Base-by-base conservation (phyloP, 2,797 vertebrate genomes). In the Aldrovandia affinis region DNA sequence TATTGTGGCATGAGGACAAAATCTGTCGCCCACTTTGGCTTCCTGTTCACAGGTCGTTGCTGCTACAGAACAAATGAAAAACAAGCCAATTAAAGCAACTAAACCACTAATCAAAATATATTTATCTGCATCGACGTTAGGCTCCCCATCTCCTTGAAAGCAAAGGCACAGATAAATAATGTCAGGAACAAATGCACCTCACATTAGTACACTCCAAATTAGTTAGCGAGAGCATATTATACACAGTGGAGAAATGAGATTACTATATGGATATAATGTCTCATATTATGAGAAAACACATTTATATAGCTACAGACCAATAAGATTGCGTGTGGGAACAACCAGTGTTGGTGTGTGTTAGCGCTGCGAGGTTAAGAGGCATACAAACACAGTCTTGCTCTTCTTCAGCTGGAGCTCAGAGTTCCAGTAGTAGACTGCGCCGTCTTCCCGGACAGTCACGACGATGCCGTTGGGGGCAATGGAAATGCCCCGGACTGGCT, bases 361-460 rank as follows among this genome's bases (percentile, higher is more conserved):
- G 5, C 2, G n/a, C 61, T 4, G 61, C 25, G n/a, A 28, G 61
- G 61, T 10, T 2, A 30, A 55, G 42, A 42, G 22, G 96, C 97
- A 54, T 95, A 97, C 97, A 93, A 97, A 97, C 85, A 96, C 87
- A 50, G 86, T 85, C 89, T 96, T 96, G 89, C 92, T 96, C 88
- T 91, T 95, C 90, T 94, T 95, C 65, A 94, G 87, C 85, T 94
- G 93, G 65, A 97, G 95, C 65, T 96, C 93, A 82, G 93, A 90
- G 85, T 92, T 96, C 96, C 96, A 97, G 89, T 91, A 94, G 91
- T 92, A 94, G 85, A 97, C 90, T 20, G 89, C 65, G 9, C 96
- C 95, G 0, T 97, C 96, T 89, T 97, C 96, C 85, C 89, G 91
- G 63, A 96, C 90, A 61, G 94, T 95, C 63, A 96, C 85, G n/a